Base-by-base conservation (phyloP, 2,888 invertebrate genomes). In the Stenolophus ochropezus region DNA sequence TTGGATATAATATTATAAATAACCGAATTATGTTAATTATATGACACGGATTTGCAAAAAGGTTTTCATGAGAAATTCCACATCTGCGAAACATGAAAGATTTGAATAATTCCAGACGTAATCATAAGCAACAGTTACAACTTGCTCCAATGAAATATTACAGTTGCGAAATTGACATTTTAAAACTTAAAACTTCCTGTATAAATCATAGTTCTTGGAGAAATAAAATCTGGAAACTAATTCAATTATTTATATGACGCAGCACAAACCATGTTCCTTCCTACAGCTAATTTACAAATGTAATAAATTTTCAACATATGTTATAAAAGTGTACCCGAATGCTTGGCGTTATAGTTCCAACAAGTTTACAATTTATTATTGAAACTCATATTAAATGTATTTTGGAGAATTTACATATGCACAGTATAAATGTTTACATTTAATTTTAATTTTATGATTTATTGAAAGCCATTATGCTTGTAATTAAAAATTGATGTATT, bases 201-300 rank as follows among this genome's bases (percentile, higher is more conserved):
- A 74, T 74, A 74, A 74, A 74, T 74, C 74, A 23, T 73, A 73
- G 73, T 73, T 47, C 73, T 49, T 47, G 49, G 42, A 47, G 25
- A 73, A 73, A 73, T 49, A 73, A 47, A 73, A 73, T 73, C 47
- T 18, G 51, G 16, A n/a, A 47, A 74, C 74, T 53, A 74, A 74
- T 74, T 51, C 25, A 74, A 74, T 74, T 74, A 74, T 53, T 74
- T 53, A 74, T 74, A 25, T 74, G 20, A 51, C 33, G 23, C 14
- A 23, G 6, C 8, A 51, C 23, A 53, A 74, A 74, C 51, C 53
- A 25, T 20, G 51, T 21, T 20, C 51, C 14, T 51, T 74, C 14
- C 18, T 14, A n/a, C 8, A 23, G n/a, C 8, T 53, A 51, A 74
- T 73, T 73, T 73, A 74, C 18, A 51, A 14, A 14, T 25, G 27